These are phyloP conservation scores for Ivindomyrus marchei DNA, from an alignment of 2,113 vertebrate species.

Conservation along the genomic window DNA sequence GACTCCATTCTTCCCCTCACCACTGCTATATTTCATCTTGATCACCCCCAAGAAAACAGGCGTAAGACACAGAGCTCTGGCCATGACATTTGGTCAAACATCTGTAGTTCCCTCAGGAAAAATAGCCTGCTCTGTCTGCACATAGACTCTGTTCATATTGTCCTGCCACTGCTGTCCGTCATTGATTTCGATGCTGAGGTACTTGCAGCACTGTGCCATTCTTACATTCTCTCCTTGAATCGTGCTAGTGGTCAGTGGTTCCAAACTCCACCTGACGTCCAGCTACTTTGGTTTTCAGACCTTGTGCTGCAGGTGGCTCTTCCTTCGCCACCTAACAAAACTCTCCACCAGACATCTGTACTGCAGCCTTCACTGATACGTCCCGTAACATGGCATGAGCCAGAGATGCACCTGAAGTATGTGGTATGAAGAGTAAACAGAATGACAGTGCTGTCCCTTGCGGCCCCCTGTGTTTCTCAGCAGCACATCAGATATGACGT, in stretches of 20 bases:
- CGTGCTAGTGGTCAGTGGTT: background rate
- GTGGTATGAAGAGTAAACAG: background rate
- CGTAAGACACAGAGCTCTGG: background rate
- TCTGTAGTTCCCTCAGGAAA: background rate
- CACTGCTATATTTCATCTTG: background rate
- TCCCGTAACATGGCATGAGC: background rate
- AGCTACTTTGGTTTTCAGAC: background rate
- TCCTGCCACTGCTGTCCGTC: background rate
- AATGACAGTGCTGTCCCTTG: background rate
- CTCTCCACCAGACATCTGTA: background rate
- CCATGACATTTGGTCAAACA: background rate
- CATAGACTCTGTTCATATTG: background rate
- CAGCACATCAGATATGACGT: background rate
- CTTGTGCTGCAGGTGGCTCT: background rate
- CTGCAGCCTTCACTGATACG: background rate
- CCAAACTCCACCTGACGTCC: background rate
- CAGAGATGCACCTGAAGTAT: background rate
- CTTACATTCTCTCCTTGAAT: background rate
- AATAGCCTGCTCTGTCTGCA: background rate
- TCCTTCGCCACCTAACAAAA: background rate
- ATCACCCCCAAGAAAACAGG: background rate
- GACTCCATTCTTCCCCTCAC: background rate
- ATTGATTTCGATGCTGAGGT: background rate
- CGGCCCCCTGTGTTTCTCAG: background rate
- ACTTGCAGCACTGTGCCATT: background rate